phyloP scores from a whole-genome alignment of 1,140 invertebrate genomes.

The Hermatobates lingyangjiaoensis region DNA sequence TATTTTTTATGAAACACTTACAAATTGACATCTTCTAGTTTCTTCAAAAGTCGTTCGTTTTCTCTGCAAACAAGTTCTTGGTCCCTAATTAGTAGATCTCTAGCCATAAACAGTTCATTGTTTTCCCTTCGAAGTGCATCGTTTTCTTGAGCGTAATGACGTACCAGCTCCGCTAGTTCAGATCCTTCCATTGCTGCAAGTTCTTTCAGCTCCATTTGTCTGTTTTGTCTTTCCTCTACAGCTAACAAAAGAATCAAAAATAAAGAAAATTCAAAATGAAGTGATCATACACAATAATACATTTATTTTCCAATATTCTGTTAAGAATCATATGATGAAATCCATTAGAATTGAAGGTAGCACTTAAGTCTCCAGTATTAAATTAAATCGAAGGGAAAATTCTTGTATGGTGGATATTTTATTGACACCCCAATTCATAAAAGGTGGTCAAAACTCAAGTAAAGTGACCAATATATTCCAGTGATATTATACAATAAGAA shows the following conservation, averaged over 20 bases:
- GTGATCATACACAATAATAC: not conserved
- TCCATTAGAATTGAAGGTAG: too few species aligned
- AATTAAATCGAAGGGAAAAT: too few species aligned
- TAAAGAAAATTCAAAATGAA: not conserved
- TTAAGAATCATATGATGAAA: too few species aligned
- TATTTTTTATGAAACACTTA: too few species aligned
- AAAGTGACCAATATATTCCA: too few species aligned
- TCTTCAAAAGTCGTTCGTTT: slow-evolving; percentile 69
- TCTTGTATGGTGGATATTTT: too few species aligned
- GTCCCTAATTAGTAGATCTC: slow-evolving; percentile 64
- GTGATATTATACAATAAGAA: too few species aligned
- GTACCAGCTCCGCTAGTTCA: slow-evolving; percentile 51
- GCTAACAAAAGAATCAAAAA: not conserved
- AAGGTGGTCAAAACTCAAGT: too few species aligned
- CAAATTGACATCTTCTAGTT: slow-evolving; percentile 72
- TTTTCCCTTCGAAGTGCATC: slow-evolving; percentile 70
- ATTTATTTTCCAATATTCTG: too few species aligned
- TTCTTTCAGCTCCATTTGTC: slow-evolving; percentile 45
- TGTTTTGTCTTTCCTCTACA: slow-evolving; percentile 24
- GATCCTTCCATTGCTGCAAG: slow-evolving; percentile 45
- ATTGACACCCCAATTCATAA: too few species aligned
- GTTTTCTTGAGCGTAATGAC: slow-evolving; percentile 69
- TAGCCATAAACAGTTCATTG: slow-evolving; percentile 55
- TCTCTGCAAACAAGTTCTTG: slow-evolving; percentile 77
- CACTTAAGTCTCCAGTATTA: too few species aligned